phyloP scores from a whole-genome alignment of 2,797 vertebrate genomes.

The Galaxias olidus region DNA sequence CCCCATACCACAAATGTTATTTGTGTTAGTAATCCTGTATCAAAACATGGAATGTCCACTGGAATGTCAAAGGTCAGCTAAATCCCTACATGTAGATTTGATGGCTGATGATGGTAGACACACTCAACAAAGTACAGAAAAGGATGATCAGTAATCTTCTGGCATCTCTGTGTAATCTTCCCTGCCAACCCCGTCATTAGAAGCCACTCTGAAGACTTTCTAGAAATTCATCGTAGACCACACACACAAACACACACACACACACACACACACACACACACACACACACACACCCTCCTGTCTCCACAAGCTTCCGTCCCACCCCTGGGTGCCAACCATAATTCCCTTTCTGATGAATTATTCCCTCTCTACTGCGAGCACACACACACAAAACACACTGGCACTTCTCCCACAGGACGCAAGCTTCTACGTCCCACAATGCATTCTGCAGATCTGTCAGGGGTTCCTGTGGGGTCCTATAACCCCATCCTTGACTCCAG shows the following conservation, averaged over 20 bases:
- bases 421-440: constrained; percentile 16
- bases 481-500: constrained; percentile 13
- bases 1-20: too few species aligned
- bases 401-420: too few species aligned
- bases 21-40: too few species aligned
- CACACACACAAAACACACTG: background rate
- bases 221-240: constrained; percentile 8
- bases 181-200: constrained; percentile 46
- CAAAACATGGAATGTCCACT: too few species aligned
- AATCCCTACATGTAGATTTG: too few species aligned
- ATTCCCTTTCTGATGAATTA: constrained; percentile 15
- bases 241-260: background rate
- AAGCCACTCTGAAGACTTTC: constrained; percentile 10
- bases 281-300: background rate
- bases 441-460: constrained; percentile 21
- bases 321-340: constrained; percentile 8
- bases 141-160: constrained; percentile 51
- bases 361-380: constrained; percentile 14
- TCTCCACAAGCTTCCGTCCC: background rate
- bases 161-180: constrained; percentile 53
- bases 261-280: constrained; percentile 4
- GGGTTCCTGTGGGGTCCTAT: constrained; percentile 35
- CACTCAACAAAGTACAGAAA: background rate
- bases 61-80: too few species aligned
- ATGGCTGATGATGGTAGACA: background rate